A percentile compares a stretch with the other conserved stretches of the same genome.
These are phyloP conservation scores for Rhegmatorhina hoffmannsi DNA, from an alignment of 2,113 vertebrate genomes.

Conservation along the genomic window DNA sequence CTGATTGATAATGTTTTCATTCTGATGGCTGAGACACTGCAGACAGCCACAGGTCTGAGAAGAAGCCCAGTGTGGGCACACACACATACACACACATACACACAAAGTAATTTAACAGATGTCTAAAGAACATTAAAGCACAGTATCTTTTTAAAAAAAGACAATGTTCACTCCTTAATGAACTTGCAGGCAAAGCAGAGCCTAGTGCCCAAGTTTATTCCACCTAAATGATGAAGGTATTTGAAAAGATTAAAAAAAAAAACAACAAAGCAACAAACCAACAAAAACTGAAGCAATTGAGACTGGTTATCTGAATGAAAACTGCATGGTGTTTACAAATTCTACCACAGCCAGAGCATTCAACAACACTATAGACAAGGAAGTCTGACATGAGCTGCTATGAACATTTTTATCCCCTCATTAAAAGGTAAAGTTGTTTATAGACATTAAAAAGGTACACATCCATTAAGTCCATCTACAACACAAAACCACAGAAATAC, in stretches of 20 bases:
- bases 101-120: slow-evolving; percentile 80
- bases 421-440: slow-evolving; percentile 37
- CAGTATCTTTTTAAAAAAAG: slow-evolving; percentile 63
- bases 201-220: slow-evolving; percentile 42
- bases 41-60: slow-evolving; percentile 77
- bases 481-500: slow-evolving; percentile 47
- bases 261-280: background rate
- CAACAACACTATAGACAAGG: slow-evolving; percentile 32
- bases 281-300: background rate
- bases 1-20: slow-evolving; percentile 96
- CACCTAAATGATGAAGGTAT: slow-evolving; percentile 31
- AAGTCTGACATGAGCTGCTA: background rate
- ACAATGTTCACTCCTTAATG: slow-evolving; percentile 62
- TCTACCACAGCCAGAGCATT: slow-evolving; percentile 31
- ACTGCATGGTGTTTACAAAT: background rate
- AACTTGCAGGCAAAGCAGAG: slow-evolving; percentile 53
- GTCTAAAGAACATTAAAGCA: slow-evolving; percentile 68
- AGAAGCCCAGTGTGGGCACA: slow-evolving; percentile 72
- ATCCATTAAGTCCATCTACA: slow-evolving; percentile 49
- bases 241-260: background rate
- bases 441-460: slow-evolving; percentile 39
- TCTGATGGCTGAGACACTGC: slow-evolving; percentile 78
- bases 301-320: slow-evolving; percentile 16
- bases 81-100: slow-evolving; percentile 31
- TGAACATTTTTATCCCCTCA: slow-evolving; percentile 19